Evolutionary conservation across 1,140 invertebrate species (phyloP).

Genomic region (Pentalonia nigronervosa): DNA sequence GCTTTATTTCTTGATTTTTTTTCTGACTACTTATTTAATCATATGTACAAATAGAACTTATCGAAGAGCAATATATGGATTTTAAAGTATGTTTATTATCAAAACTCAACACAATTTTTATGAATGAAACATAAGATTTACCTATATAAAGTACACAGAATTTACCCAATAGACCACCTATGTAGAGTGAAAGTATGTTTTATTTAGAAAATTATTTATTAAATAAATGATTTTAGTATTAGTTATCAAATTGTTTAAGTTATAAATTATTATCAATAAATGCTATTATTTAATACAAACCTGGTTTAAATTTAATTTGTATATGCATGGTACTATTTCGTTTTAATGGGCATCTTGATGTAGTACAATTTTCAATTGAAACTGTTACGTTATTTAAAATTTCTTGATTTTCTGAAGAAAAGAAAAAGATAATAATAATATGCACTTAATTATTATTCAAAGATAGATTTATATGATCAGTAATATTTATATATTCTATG

Average conservation of each 20-base stretch:
- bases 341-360: slow-evolving; percentile 49
- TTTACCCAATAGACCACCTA: background rate
- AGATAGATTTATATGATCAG: too few species aligned
- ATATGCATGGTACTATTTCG: slow-evolving; percentile 48
- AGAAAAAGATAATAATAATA: background rate
- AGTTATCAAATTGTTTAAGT: background rate
- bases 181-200: background rate
- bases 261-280: background rate
- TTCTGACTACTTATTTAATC: too few species aligned
- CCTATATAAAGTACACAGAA: background rate
- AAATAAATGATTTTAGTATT: background rate
- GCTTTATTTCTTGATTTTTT: too few species aligned
- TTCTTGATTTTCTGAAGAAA: background rate
- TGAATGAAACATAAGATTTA: background rate
- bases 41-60: background rate
- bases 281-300: slow-evolving; percentile 23
- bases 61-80: background rate
- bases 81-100: background rate
- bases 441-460: too few species aligned
- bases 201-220: background rate
- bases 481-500: too few species aligned
- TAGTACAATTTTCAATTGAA: slow-evolving; percentile 35
- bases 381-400: background rate
- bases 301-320: slow-evolving; percentile 57
- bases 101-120: background rate